phyloP scores from a whole-genome alignment of 1,140 invertebrate species.

The Hyphantria cunea region DNA sequence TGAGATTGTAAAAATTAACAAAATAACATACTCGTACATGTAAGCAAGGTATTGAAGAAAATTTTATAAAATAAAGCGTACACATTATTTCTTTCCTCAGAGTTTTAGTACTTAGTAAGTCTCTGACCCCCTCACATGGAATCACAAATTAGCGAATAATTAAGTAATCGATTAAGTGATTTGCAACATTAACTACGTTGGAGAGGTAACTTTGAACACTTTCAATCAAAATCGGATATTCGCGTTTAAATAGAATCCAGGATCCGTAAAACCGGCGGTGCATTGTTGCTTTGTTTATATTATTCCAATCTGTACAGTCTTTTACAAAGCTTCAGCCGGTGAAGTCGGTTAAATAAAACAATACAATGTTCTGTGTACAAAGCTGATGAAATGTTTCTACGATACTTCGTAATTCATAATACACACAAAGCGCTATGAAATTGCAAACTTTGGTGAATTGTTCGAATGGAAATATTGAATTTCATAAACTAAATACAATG shows the following conservation, averaged over 20 bases:
- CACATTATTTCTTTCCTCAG: no score
- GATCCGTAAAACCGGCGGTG: neutral
- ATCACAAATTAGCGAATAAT: no score
- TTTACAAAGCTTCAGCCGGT: neutral
- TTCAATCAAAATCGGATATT: conserved; percentile 9
- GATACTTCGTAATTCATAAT: conserved; percentile 22
- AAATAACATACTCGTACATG: no score
- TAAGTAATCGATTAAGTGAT: no score
- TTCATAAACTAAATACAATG: conserved; percentile 21
- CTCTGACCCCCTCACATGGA: no score
- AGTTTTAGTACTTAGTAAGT: no score
- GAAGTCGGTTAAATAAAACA: neutral
- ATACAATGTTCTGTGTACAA: conserved; percentile 14
- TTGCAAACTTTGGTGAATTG: conserved; percentile 20
- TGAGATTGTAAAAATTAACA: no score
- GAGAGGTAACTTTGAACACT: neutral
- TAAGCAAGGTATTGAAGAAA: no score
- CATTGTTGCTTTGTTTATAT: conserved; percentile 2
- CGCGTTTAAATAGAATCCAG: neutral
- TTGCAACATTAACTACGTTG: conserved; percentile 1
- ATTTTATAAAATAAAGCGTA: no score
- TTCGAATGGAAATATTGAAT: conserved; percentile 29
- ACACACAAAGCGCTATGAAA: conserved; percentile 21
- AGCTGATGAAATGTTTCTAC: conserved; percentile 14
- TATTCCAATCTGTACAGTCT: conserved; percentile 7